Base-by-base conservation (phyloP, 2,888 invertebrate species). In the Trypoxylon attenuatum region DNA sequence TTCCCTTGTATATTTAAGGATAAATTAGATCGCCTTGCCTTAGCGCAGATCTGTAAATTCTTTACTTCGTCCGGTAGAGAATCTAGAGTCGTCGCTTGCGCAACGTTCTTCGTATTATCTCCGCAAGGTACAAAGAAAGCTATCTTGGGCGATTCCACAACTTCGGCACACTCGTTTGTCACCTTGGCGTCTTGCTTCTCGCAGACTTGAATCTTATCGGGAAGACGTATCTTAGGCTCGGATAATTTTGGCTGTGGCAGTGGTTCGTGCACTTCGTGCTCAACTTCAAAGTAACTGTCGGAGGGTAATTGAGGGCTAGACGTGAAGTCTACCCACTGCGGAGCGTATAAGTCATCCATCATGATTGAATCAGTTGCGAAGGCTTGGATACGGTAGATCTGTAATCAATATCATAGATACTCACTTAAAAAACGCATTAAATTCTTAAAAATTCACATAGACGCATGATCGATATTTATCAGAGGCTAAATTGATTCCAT, bases 241-340 rank as follows among this genome's bases (percentile, higher is more conserved):
- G 5, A 1, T 5, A 38, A 6, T 4, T 57, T 58, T 0, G 15
- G 10, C 13, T 47, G 0, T 13, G 25, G n/a, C 16, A 46, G 25
- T 4, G 62, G 46, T 10, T 60, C 52, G 2, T 71, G 70, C 1
- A 69, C 58, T n/a, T 58, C 57, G 13, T 78, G 71, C 1, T 50
- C 53, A 2, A 47, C 46, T 0, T 80, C 74, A 19, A 84, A 84
- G 33, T 77, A 84, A 27, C 67, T 75, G 18, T 80, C 79, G 0
- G 56, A 55, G 0, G 41, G 51, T 25, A 70, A n/a, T 15, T 73
- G 71, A 1, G 83, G 81, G 54, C 80, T 83, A 0, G 42, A 18
- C 4, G 65, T 73, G 16, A 84, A 82, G 47, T 84, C 83, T 25
- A 76, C 65, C 82, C 82, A 84, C 29, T 82, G 83, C 0, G 84